phyloP scores from a whole-genome alignment of 2,797 vertebrate species.

The Coregonus ussuriensis region DNA sequence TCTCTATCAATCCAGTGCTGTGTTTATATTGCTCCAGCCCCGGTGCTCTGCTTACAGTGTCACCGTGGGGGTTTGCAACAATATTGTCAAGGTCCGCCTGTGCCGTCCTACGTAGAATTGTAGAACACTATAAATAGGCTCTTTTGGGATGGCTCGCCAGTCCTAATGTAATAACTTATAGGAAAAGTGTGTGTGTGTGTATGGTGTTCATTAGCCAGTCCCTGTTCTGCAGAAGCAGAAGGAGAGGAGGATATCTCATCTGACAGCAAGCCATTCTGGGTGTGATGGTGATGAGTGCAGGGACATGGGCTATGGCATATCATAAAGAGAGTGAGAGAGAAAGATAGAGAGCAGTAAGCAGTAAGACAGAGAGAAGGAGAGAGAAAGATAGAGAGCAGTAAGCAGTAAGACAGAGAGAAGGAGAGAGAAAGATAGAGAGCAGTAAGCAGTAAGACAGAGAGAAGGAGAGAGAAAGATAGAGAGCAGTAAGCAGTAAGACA shows the following conservation, averaged over 20 bases:
- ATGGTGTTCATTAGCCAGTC: not conserved
- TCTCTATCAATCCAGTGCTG: conserved; percentile 1
- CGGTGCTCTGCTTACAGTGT: not conserved
- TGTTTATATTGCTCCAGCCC: not conserved
- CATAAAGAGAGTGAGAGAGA: not conserved
- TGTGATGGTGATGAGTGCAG: not conserved
- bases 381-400: not conserved
- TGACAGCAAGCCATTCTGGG: not conserved
- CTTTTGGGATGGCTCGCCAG: conserved; percentile 4
- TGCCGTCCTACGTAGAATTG: conserved; percentile 1
- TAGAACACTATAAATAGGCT: conserved; percentile 16
- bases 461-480: not conserved
- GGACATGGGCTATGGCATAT: not conserved
- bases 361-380: not conserved
- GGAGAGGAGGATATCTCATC: not conserved
- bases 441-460: not conserved
- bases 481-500: not conserved
- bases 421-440: not conserved
- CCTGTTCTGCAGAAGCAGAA: not conserved
- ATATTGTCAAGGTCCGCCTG: conserved; percentile 16
- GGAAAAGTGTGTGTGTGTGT: not conserved
- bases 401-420: too few species aligned
- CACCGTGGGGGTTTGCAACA: conserved; percentile 19
- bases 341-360: not conserved
- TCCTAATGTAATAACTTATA: conserved; percentile 15